phyloP scores from a whole-genome alignment of 2,113 vertebrate species.

The Ctenomys sociabilis region DNA sequence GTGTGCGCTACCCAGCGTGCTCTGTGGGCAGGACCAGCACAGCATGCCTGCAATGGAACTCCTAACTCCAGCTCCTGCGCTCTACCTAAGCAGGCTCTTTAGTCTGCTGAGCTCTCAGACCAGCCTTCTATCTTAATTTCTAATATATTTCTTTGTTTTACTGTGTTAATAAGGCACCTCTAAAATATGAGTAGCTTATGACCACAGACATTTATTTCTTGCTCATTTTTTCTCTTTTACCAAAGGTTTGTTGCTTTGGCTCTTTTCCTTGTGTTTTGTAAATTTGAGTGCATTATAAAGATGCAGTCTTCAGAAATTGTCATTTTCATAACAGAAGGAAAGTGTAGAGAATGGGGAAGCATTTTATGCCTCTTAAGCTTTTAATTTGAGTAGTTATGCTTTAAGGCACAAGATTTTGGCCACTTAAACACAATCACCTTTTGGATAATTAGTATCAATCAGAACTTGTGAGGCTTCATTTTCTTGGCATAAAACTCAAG shows the following conservation, averaged over 20 bases:
- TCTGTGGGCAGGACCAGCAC: too few relatives aligned
- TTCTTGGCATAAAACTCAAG: not conserved
- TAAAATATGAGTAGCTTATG: not conserved
- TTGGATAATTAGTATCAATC: not conserved
- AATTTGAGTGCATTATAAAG: not conserved
- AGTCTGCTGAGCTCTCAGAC: too few relatives aligned
- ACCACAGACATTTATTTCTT: not conserved
- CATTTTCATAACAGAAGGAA: not conserved
- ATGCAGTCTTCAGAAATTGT: not conserved
- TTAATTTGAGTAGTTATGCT: not conserved
- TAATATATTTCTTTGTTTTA: not conserved
- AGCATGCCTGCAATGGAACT: too few relatives aligned
- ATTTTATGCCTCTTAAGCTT: not conserved
- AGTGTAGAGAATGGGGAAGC: not conserved
- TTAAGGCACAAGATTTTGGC: not conserved
- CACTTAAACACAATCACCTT: not conserved
- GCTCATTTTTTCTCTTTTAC: not conserved
- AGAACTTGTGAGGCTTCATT: not conserved
- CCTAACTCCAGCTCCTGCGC: too few relatives aligned
- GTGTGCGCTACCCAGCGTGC: too few relatives aligned
- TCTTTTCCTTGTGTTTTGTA: not conserved
- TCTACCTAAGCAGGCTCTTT: too few relatives aligned
- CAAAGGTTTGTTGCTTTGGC: not conserved
- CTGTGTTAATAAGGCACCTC: not conserved
- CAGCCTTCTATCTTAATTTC: not conserved